Evolutionary conservation across 2,888 invertebrate genomes (phyloP).

Genomic region (Plagodis pulveraria): DNA sequence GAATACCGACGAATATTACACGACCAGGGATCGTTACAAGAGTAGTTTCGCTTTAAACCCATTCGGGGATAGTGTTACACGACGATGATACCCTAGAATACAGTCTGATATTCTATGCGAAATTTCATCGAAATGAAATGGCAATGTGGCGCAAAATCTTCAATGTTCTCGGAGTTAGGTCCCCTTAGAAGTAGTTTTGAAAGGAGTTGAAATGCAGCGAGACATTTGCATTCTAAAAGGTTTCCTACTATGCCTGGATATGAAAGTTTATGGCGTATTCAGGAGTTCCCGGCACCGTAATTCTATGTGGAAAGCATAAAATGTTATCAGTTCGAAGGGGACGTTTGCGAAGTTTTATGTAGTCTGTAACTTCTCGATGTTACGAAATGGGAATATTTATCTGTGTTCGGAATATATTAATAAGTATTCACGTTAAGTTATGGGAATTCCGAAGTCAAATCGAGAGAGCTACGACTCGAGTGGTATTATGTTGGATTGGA

Average conservation of each 20-base stretch:
- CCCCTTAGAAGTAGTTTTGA: conserved; percentile 73
- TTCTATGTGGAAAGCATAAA: conserved; percentile 52
- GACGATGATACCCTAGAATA: conserved; percentile 46
- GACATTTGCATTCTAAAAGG: conserved; percentile 77
- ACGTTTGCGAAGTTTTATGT: conserved; percentile 46
- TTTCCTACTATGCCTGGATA: conserved; percentile 57
- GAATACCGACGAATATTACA: conserved; percentile 17
- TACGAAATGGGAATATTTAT: conserved; percentile 35
- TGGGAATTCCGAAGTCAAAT: conserved; percentile 13
- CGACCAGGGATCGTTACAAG: conserved; percentile 13
- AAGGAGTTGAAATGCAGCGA: conserved; percentile 69
- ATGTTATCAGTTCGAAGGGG: conserved; percentile 49
- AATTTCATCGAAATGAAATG: conserved; percentile 60
- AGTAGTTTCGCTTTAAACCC: conserved; percentile 20
- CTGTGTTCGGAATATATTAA: conserved; percentile 28
- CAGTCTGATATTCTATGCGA: conserved; percentile 52
- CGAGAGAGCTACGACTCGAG: conserved; percentile 6
- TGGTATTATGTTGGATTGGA: conserved; percentile 12
- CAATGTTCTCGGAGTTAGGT: conserved; percentile 65
- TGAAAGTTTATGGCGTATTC: conserved; percentile 63
- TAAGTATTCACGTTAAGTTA: conserved; percentile 15
- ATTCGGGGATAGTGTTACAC: conserved; percentile 35
- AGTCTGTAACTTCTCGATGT: conserved; percentile 39
- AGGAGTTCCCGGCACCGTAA: conserved; percentile 42
- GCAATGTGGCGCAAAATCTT: conserved; percentile 59